These are phyloP conservation scores for Lethocerus indicus DNA, from an alignment of 1,140 invertebrate genomes.

Conservation along the genomic window DNA sequence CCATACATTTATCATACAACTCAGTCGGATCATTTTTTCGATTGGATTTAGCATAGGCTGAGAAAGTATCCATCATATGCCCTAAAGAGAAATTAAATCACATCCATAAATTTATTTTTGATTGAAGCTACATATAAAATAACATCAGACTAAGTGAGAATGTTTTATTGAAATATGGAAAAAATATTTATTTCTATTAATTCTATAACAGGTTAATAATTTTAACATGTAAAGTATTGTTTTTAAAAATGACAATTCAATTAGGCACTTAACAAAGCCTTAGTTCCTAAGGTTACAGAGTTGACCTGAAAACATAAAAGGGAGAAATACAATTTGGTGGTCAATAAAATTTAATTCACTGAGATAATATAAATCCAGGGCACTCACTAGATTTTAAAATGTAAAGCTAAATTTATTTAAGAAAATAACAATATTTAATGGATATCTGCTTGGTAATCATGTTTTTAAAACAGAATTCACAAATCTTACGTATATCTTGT, in stretches of 20 bases:
- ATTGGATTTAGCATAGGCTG: constrained; percentile 2
- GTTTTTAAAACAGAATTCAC: no score
- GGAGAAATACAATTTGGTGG: no score
- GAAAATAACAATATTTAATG: no score
- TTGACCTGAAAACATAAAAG: no score
- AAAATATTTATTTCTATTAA: neutral
- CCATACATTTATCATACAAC: constrained; percentile 9
- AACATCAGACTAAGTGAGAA: neutral
- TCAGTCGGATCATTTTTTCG: neutral
- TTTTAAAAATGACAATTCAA: neutral
- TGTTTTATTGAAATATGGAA: neutral
- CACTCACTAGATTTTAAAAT: no score
- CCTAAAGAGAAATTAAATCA: neutral
- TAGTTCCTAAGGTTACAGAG: no score
- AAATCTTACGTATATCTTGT: constrained; percentile 17
- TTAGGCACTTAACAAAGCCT: no score
- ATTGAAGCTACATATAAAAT: neutral
- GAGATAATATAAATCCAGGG: no score
- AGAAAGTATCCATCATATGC: constrained; percentile 9
- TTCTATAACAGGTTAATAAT: no score
- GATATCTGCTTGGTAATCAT: no score
- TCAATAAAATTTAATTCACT: no score
- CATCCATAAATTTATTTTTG: neutral
- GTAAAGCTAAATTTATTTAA: no score
- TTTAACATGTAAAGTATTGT: neutral